Evolutionary conservation across 1,140 invertebrate species (phyloP).

Genomic region (Hyles euphorbiae): DNA sequence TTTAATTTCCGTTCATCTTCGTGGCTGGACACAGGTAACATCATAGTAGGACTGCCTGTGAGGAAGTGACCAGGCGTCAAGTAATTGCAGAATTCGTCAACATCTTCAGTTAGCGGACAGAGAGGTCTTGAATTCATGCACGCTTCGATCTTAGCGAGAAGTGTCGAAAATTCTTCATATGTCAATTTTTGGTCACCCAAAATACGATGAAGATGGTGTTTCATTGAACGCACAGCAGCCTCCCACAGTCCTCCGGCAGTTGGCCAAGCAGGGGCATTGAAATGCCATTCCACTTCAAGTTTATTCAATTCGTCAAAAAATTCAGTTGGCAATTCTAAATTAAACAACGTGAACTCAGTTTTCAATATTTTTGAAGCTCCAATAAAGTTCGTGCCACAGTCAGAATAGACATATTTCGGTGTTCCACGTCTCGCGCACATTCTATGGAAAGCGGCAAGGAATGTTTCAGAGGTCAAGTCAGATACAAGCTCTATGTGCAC

Average conservation of each 20-base stretch:
- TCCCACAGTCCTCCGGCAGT: background rate
- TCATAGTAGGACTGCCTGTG: background rate
- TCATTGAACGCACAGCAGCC: background rate
- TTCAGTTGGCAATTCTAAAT: constrained; percentile 3
- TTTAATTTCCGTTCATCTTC: too few species aligned
- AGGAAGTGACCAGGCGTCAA: constrained; percentile 1
- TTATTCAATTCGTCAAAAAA: constrained; percentile 4
- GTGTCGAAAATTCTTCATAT: constrained; percentile 5
- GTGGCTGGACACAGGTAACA: too few species aligned
- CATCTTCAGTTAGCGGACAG: constrained; percentile 21
- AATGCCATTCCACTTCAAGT: constrained; percentile 5
- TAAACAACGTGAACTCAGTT: constrained; percentile 1
- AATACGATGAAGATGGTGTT: background rate
- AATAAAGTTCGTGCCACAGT: constrained; percentile 3
- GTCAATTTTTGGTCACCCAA: background rate
- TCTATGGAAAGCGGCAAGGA: background rate
- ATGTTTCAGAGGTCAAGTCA: background rate
- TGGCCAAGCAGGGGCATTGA: constrained; percentile 1
- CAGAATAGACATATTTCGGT: background rate
- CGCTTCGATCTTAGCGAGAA: constrained; percentile 8
- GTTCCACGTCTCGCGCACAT: background rate
- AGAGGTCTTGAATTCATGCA: constrained; percentile 8
- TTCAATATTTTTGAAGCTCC: constrained; percentile 4
- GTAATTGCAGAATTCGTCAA: constrained; percentile 25
- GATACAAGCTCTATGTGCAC: constrained; percentile 2